Base-by-base conservation (phyloP, 1,140 invertebrate species). In the Mya arenaria region DNA sequence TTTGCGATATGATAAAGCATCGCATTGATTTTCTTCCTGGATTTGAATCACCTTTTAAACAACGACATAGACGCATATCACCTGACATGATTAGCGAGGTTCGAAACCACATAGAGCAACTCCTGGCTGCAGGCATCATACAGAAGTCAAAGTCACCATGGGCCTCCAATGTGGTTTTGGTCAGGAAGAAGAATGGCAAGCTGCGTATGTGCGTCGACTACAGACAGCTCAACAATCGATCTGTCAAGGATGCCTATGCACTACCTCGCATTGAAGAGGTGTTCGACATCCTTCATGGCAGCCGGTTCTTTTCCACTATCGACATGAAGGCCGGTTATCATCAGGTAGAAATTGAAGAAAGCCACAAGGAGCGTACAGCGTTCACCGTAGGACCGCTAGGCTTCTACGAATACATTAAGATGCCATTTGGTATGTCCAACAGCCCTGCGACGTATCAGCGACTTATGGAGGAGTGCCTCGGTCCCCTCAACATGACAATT, bases 391-490 rank as follows among this genome's bases (percentile, higher is more conserved):
- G 44, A 13, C 13, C 77, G 0, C 25, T 69, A 48, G 65, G 77
- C 34, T 80, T 82, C 5, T 48, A 23, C 28, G 71, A 73, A 6
- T 69, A 69, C 39, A 5, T 32, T 4, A 13, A 60, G 19, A 6
- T 58, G 44, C 44, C 80, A 48, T 71, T 79, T 83, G 84, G 83
- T 23, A 15, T 82, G 37, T 56, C 55, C 0, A 85, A 85, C 69
- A 56, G 60, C 0, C 79, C 85, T 0, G 72, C 66, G 0, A 77
- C 85, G 10, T 85, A 82, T 37, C 71, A 85, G 52, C 34, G 58
- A 10, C 10, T 48, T 48, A 48, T 48, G 44, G 44, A 48, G n/a
- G 44, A 48, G 44, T 13, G 13, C 44, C n/a, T 48, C 13, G 44
- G 13, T 48, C 13, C 13, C 44, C n/a, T 13, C 44, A 48, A 48